Conservation (phyloP, 2,113 vertebrate species). For the Mormoops blainvillei region DNA sequence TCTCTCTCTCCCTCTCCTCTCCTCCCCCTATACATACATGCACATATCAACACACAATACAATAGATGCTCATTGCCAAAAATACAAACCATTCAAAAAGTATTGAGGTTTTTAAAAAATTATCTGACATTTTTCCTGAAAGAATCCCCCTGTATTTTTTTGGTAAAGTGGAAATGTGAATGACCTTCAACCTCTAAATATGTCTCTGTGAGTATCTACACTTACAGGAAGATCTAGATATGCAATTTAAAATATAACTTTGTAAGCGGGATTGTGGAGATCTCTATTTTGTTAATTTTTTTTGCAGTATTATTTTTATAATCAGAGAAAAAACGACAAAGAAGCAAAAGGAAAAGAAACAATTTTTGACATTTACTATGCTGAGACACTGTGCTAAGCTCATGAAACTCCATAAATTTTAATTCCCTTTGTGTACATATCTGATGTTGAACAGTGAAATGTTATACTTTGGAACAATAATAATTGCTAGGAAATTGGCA, state of each 20-base stretch:
- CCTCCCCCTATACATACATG: neutral
- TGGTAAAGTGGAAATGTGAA: constrained; percentile 26
- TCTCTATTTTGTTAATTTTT: neutral
- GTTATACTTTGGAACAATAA: constrained; percentile 43
- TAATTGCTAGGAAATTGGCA: constrained; percentile 58
- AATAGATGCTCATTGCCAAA: neutral
- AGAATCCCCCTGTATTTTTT: neutral
- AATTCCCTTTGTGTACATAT: constrained; percentile 35
- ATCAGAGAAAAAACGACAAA: neutral
- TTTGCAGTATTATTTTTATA: constrained; percentile 43
- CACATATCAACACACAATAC: neutral
- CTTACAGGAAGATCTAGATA: neutral
- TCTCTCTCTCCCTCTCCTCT: neutral
- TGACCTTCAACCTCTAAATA: neutral
- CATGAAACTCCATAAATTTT: constrained; percentile 39
- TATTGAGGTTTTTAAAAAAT: neutral
- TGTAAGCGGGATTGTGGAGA: neutral
- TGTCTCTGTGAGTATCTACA: neutral
- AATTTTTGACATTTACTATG: constrained; percentile 21
- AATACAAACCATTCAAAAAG: neutral
- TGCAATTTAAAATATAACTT: constrained; percentile 1
- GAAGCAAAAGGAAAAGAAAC: constrained; percentile 25
- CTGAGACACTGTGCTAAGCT: neutral
- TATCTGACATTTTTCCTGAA: neutral
- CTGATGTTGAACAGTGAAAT: constrained; percentile 46